Evolutionary conservation across 1,140 invertebrate species (phyloP).

Genomic region (Brachionus koreanus): DNA sequence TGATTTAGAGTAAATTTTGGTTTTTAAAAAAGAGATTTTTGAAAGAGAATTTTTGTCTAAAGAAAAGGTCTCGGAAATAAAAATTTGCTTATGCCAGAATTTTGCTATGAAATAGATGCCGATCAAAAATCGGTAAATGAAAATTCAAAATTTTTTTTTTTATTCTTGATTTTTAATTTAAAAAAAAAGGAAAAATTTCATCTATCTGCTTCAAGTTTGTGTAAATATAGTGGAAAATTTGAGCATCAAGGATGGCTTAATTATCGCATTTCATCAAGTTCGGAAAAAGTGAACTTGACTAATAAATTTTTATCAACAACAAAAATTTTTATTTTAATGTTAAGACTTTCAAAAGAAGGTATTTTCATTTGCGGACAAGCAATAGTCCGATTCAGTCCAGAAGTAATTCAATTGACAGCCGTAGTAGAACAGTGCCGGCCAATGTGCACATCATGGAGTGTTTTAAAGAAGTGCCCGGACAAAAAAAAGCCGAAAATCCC

Average conservation of each 20-base stretch:
- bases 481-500: conserved; percentile 29
- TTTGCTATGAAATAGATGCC: not conserved
- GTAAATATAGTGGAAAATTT: not conserved
- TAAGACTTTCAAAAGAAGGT: conserved; percentile 22
- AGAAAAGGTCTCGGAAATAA: not conserved
- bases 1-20: not conserved
- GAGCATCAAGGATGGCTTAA: conserved; percentile 32
- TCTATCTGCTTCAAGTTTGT: not conserved
- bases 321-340: no score
- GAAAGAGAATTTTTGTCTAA: not conserved
- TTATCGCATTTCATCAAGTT: not conserved
- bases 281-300: not conserved
- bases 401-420: not conserved
- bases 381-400: not conserved
- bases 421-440: not conserved
- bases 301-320: not conserved
- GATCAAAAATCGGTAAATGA: not conserved
- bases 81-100: not conserved
- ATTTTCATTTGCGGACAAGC: conserved; percentile 4
- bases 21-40: not conserved
- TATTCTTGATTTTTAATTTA: not conserved
- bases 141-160: not conserved
- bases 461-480: conserved; percentile 27
- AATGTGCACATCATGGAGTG: conserved; percentile 13
- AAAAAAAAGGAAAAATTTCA: not conserved